Evolutionary conservation across 2,888 invertebrate species (phyloP).

Genomic region (Eulithis testata): DNA sequence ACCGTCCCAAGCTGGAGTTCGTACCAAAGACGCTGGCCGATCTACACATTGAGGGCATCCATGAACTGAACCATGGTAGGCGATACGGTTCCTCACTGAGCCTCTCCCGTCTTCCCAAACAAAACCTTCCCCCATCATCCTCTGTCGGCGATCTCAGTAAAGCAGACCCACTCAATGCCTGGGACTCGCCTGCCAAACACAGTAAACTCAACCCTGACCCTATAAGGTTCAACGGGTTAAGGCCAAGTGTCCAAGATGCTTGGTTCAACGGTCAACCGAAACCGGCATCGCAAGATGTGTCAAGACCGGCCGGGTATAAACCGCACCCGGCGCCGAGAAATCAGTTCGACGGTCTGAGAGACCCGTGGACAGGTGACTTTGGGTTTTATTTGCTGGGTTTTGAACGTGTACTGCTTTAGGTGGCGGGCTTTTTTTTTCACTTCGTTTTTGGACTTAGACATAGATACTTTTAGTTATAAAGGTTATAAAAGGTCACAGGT

Average conservation of each 20-base stretch:
- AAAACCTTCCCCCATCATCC: slow-evolving; percentile 66
- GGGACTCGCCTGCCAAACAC: slow-evolving; percentile 61
- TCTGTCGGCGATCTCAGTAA: slow-evolving; percentile 73
- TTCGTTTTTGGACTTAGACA: not conserved
- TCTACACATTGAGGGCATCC: slow-evolving; percentile 91
- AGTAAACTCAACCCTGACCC: not conserved
- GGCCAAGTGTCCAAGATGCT: not conserved
- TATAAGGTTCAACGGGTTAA: not conserved
- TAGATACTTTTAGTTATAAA: not conserved
- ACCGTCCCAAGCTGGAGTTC: slow-evolving; percentile 95
- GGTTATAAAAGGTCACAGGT: not conserved
- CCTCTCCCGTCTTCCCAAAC: slow-evolving; percentile 70
- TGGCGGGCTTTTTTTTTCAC: slow-evolving; percentile 25
- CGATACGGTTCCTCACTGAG: slow-evolving; percentile 81
- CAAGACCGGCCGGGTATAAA: slow-evolving; percentile 52
- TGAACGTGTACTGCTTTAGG: slow-evolving; percentile 62
- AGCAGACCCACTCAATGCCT: slow-evolving; percentile 70
- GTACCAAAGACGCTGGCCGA: slow-evolving; percentile 95
- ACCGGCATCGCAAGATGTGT: not conserved
- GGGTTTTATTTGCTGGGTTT: slow-evolving; percentile 80
- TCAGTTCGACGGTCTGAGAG: slow-evolving; percentile 76
- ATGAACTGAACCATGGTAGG: slow-evolving; percentile 89
- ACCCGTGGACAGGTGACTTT: slow-evolving; percentile 86
- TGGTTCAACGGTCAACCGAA: no score
- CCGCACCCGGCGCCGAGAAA: slow-evolving; percentile 73